Conservation (phyloP, 1,140 invertebrate species). For the Heterodera carotae region DNA sequence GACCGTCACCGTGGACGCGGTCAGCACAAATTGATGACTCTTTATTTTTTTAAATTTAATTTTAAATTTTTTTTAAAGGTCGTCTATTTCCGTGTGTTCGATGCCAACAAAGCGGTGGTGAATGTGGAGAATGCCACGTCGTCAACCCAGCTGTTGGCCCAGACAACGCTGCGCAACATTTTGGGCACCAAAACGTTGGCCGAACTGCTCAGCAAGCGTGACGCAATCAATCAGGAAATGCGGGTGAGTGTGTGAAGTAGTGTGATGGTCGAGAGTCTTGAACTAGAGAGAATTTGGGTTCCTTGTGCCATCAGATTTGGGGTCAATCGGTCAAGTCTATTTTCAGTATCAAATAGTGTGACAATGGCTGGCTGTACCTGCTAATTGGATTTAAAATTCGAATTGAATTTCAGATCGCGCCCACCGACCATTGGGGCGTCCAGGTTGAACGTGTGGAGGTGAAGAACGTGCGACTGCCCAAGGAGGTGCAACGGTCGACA, state of each 20-base stretch:
- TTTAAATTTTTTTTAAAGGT: background rate
- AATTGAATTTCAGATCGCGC: conserved; percentile 65
- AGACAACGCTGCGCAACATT: conserved; percentile 81
- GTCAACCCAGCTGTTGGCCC: conserved; percentile 78
- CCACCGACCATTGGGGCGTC: conserved; percentile 71
- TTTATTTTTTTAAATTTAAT: background rate
- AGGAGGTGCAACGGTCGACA: conserved; percentile 67
- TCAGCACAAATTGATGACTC: conserved; percentile 56
- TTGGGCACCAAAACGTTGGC: conserved; percentile 81
- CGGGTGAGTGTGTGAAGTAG: conserved; percentile 14
- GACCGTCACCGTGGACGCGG: conserved; percentile 69
- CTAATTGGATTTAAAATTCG: no score
- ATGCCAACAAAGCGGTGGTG: conserved; percentile 78
- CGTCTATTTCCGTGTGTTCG: conserved; percentile 78
- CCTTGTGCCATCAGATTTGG: no score
- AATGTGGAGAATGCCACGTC: conserved; percentile 78
- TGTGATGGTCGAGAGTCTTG: no score
- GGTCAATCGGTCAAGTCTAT: no score
- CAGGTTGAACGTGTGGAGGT: conserved; percentile 91
- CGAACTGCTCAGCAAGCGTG: conserved; percentile 85
- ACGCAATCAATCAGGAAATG: conserved; percentile 85
- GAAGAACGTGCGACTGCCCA: conserved; percentile 71
- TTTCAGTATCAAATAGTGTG: no score
- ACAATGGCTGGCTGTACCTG: no score
- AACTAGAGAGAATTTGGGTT: no score